phyloP scores from a whole-genome alignment of 2,888 invertebrate genomes.

The Teleiodes luculella region DNA sequence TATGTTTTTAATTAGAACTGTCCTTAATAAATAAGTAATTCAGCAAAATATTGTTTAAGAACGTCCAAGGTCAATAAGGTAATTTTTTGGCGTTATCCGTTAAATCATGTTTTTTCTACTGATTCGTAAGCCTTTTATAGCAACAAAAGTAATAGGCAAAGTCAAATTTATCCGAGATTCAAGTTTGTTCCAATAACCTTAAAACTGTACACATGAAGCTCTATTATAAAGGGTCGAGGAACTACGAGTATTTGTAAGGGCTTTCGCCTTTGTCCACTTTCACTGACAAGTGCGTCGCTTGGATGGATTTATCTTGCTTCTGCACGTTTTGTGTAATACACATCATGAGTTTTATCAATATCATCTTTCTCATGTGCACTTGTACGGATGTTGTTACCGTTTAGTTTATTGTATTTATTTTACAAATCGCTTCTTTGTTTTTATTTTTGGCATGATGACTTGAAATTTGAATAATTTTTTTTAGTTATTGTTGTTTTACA shows the following conservation, averaged over 20 bases:
- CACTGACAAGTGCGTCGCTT: not conserved
- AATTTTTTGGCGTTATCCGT: too few relatives aligned
- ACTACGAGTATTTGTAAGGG: constrained; percentile 5
- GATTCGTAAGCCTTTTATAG: too few relatives aligned
- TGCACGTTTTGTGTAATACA: not conserved
- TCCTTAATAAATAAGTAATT: too few relatives aligned
- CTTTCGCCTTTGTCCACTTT: constrained; percentile 2
- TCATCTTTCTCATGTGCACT: not conserved
- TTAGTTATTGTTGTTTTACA: too few relatives aligned
- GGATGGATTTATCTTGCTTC: not conserved
- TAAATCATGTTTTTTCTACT: too few relatives aligned
- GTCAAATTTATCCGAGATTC: too few relatives aligned
- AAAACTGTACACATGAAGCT: not conserved
- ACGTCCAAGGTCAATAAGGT: too few relatives aligned
- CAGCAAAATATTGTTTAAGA: too few relatives aligned
- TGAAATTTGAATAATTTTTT: too few relatives aligned
- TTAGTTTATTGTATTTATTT: not conserved
- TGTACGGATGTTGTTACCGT: not conserved
- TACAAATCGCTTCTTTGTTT: not conserved
- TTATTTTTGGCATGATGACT: too few relatives aligned
- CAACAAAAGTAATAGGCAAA: too few relatives aligned
- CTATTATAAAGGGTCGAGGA: not conserved
- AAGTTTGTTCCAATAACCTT: not conserved
- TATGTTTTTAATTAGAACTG: too few relatives aligned
- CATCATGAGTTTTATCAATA: not conserved